Conservation (phyloP, 1,140 invertebrate genomes). For the Zaprionus gabonicus region DNA sequence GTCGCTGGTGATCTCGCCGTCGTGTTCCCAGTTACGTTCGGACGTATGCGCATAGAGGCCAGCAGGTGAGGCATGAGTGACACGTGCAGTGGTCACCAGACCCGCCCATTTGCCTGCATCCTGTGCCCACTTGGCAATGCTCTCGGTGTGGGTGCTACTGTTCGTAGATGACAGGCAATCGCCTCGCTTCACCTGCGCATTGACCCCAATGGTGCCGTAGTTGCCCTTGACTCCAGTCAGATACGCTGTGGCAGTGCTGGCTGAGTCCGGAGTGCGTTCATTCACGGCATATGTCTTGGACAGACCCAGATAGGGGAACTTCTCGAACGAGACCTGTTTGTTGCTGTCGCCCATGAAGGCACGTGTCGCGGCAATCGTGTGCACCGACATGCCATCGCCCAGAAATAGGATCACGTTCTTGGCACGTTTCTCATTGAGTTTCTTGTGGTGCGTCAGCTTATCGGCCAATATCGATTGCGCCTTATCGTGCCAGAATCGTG, state of each 20-base stretch:
- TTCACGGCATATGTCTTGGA: conserved; percentile 92
- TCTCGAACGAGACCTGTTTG: conserved; percentile 88
- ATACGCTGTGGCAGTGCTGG: conserved; percentile 91
- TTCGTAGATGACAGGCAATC: conserved; percentile 85
- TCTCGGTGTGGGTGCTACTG: conserved; percentile 86
- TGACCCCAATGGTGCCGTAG: conserved; percentile 90
- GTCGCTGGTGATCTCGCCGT: conserved; percentile 85
- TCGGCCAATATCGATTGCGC: conserved; percentile 70
- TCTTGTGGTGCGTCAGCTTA: conserved; percentile 71
- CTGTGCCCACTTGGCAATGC: conserved; percentile 89
- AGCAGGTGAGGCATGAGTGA: conserved; percentile 92
- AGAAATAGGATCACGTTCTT: conserved; percentile 91
- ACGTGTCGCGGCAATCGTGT: conserved; percentile 89
- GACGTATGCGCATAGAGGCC: conserved; percentile 92
- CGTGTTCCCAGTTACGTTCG: conserved; percentile 91
- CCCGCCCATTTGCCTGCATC: conserved; percentile 89
- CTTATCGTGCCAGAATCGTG: conserved; percentile 70
- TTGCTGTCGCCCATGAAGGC: conserved; percentile 89
- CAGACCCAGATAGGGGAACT: conserved; percentile 89
- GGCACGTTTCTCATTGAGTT: conserved; percentile 85
- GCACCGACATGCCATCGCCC: conserved; percentile 92
- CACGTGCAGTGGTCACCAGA: conserved; percentile 91
- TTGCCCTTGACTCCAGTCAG: conserved; percentile 93
- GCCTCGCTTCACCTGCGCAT: conserved; percentile 86
- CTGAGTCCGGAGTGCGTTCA: conserved; percentile 91